phyloP scores from a whole-genome alignment of 2,113 vertebrate species.

The Campylomormyrus tamandua region DNA sequence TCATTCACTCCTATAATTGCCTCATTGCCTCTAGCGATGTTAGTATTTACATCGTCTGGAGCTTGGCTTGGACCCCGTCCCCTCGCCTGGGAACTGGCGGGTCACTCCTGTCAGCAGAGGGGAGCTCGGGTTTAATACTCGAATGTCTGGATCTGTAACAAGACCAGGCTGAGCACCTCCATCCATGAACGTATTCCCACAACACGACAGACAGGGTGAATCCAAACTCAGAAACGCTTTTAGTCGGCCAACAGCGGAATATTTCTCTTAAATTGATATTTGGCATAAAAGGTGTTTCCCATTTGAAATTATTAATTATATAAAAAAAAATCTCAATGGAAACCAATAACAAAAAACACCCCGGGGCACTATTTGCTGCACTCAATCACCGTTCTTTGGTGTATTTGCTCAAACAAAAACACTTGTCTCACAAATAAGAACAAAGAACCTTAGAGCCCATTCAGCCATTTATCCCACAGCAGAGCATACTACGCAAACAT shows the following conservation, averaged over 20 bases:
- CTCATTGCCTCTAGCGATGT: not conserved
- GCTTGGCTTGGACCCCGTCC: not conserved
- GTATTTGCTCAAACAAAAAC: not conserved
- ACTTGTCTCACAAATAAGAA: not conserved
- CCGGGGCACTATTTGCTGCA: not conserved
- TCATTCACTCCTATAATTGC: constrained; percentile 9
- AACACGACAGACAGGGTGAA: not conserved
- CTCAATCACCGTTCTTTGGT: not conserved
- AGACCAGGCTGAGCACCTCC: not conserved
- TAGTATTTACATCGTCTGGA: not conserved
- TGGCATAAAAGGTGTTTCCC: constrained; percentile 17
- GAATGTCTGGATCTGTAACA: not conserved
- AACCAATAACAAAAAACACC: not conserved
- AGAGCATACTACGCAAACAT: no score
- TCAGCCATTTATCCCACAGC: not conserved
- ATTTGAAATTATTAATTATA: constrained; percentile 20
- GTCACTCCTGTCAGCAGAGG: not conserved
- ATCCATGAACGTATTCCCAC: not conserved
- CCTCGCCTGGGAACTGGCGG: not conserved
- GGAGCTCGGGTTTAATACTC: not conserved
- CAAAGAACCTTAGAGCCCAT: constrained; percentile 7
- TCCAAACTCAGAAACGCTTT: not conserved
- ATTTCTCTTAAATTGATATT: constrained; percentile 17
- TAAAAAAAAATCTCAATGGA: constrained; percentile 11
- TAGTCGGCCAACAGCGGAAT: not conserved